phyloP scores from a whole-genome alignment of 2,113 vertebrate genomes.

The Prochilodus magdalenae region DNA sequence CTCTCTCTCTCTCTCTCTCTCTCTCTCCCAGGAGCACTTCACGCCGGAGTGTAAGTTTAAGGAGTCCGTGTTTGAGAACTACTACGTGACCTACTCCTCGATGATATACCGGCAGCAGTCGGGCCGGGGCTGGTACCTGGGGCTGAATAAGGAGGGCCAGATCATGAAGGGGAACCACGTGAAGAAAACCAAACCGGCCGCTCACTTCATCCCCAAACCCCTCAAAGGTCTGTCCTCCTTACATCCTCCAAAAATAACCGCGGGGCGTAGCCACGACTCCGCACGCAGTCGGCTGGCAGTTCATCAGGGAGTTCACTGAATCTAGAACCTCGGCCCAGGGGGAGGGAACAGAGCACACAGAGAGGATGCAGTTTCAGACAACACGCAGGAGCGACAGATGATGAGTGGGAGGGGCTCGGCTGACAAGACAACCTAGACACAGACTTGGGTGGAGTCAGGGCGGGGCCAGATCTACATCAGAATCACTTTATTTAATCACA shows the following conservation, averaged over 20 bases:
- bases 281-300: no score
- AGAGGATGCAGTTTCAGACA: no score
- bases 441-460: no score
- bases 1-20: neutral
- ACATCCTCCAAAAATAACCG: slow-evolving; percentile 25
- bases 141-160: slow-evolving; percentile 97
- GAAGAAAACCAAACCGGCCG: slow-evolving; percentile 97
- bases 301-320: no score
- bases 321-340: no score
- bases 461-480: no score
- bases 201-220: slow-evolving; percentile 98
- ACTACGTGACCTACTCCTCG: slow-evolving; percentile 98
- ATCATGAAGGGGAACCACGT: slow-evolving; percentile 99
- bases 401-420: no score
- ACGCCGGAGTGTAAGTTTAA: slow-evolving; percentile 99
- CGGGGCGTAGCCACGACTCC: neutral
- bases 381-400: no score
- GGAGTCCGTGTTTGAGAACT: slow-evolving; percentile 99
- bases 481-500: no score
- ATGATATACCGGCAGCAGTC: slow-evolving; percentile 98
- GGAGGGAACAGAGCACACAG: no score
- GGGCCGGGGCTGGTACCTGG: slow-evolving; percentile 95
- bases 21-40: slow-evolving; percentile 89
- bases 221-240: slow-evolving; percentile 86
- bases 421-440: no score